phyloP scores from a whole-genome alignment of 2,888 invertebrate species.

The Meloe dianella region DNA sequence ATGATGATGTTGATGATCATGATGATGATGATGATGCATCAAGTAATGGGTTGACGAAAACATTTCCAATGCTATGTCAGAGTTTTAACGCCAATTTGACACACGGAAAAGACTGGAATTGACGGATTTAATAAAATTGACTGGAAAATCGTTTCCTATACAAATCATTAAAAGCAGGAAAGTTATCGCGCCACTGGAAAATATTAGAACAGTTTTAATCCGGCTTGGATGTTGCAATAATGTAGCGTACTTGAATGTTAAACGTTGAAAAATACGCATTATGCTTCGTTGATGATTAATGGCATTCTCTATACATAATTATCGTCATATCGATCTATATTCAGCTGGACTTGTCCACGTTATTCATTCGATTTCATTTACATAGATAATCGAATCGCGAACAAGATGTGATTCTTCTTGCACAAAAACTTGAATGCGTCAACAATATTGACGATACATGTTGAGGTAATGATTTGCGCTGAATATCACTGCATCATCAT shows the following conservation, averaged over 20 bases:
- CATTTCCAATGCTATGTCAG: conserved; percentile 7
- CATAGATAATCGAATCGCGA: too few relatives aligned
- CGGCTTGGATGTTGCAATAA: background rate
- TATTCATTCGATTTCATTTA: too few relatives aligned
- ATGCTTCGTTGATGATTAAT: too few relatives aligned
- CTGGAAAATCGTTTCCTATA: conserved; percentile 3
- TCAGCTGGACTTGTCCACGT: too few relatives aligned
- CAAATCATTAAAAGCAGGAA: conserved; percentile 8
- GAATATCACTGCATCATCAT: background rate
- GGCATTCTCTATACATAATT: too few relatives aligned
- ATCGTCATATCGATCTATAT: too few relatives aligned
- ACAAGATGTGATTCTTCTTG: too few relatives aligned
- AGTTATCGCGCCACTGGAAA: background rate
- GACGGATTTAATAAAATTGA: conserved; percentile 17
- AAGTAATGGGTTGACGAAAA: conserved; percentile 7
- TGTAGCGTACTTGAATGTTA: too few relatives aligned
- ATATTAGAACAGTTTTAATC: background rate
- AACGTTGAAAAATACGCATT: too few relatives aligned
- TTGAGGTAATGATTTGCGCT: background rate
- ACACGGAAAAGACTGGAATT: conserved; percentile 12
- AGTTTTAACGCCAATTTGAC: conserved; percentile 18
- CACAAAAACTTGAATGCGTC: too few relatives aligned
- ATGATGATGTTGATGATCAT: background rate
- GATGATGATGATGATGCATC: conserved; percentile 1
- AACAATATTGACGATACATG: background rate